A percentile compares a stretch with the other conserved stretches of the same genome.
Conservation (phyloP, 2,888 invertebrate species). For the Pristionchus maxplancki region DNA sequence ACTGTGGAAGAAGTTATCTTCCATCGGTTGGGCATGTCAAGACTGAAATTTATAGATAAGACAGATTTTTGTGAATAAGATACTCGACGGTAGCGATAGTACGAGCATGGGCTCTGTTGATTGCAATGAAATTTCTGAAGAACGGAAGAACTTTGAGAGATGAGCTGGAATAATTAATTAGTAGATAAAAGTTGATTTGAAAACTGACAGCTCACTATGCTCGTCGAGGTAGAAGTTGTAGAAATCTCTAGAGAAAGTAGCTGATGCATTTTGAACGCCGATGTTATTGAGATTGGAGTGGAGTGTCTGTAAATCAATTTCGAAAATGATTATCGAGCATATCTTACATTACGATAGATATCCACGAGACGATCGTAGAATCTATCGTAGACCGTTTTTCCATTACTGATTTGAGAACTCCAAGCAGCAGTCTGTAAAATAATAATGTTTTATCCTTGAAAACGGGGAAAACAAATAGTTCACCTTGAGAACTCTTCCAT, state of each 20-base stretch:
- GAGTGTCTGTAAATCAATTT: neutral
- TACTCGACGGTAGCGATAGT: neutral
- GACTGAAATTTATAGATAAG: neutral
- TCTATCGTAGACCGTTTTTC: neutral
- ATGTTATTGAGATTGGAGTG: neutral
- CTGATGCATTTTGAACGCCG: neutral
- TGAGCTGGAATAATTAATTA: neutral
- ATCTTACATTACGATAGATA: neutral
- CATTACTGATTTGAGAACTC: neutral
- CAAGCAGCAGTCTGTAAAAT: neutral
- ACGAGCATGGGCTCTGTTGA: neutral
- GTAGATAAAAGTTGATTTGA: neutral
- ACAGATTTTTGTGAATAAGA: neutral
- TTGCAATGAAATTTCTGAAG: neutral
- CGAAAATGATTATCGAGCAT: neutral
- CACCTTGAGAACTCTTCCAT: neutral
- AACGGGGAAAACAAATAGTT: neutral
- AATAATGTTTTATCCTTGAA: neutral
- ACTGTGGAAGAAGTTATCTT: neutral
- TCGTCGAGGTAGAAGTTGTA: slow-evolving; percentile 11
- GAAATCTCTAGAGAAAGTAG: neutral
- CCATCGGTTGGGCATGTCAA: neutral
- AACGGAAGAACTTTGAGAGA: neutral
- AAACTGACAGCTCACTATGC: neutral
- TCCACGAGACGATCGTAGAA: neutral